These are phyloP conservation scores for Forficula auricularia DNA, from an alignment of 1,140 invertebrate species.

Conservation along the genomic window DNA sequence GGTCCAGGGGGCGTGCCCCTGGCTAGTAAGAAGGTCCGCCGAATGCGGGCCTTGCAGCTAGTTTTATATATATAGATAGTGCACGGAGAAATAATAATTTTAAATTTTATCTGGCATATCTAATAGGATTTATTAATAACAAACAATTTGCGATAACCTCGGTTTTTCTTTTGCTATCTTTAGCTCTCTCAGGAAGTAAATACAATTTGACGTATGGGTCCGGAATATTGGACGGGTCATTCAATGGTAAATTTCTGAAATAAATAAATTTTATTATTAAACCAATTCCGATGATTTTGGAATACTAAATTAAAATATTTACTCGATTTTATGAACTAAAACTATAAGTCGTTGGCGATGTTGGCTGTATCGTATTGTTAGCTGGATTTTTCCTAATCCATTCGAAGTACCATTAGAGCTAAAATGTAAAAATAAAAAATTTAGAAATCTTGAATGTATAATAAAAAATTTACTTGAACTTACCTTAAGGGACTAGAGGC, in stretches of 20 bases:
- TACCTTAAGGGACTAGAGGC: no score
- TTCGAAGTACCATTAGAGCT: constrained; percentile 40
- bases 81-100: no score
- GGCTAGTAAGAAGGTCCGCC: no score
- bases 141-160: no score
- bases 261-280: constrained; percentile 8
- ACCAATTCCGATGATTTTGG: neutral
- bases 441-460: neutral
- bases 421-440: constrained; percentile 9
- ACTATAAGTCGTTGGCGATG: constrained; percentile 62
- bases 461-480: no score
- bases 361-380: constrained; percentile 71
- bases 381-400: constrained; percentile 59
- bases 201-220: constrained; percentile 92
- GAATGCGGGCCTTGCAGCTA: no score
- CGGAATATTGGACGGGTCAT: constrained; percentile 72
- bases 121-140: no score
- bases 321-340: constrained; percentile 76
- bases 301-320: constrained; percentile 28
- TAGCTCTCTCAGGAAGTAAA: constrained; percentile 68
- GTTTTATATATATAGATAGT: no score
- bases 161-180: constrained; percentile 81
- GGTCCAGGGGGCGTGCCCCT: no score
- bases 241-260: constrained; percentile 62
- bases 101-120: no score